Base-by-base conservation (phyloP, 2,888 invertebrate genomes). In the Strigamia maritima region DNA sequence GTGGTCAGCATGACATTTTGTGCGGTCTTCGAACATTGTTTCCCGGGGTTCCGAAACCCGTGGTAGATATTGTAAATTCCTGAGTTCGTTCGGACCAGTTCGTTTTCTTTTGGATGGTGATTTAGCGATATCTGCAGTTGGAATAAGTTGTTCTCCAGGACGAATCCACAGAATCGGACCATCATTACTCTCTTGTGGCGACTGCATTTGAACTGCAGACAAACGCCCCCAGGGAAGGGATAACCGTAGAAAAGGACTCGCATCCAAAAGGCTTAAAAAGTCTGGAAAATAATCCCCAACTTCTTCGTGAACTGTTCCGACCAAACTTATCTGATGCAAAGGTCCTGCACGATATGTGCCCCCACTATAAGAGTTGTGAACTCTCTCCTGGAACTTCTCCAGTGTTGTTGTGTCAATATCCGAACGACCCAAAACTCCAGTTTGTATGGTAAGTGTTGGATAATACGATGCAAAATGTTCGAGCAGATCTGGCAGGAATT, bases 141-240 rank as follows among this genome's bases (percentile, higher is more conserved):
- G 97, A 78, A 98, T 94, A 74, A 98, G 87, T 84, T 99, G 99
- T 85, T 99, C 99, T 0, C 99, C 99, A 0, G 98, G 98, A 82
- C 98, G 89, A 83, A 97, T 93, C 99, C 99, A 99, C 80, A 98
- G 88, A 81, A 99, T 99, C 24, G 99, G 99, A 0, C 99, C 98
- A 85, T 99, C 98, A 87, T 98, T 97, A 19, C 96, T 96, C 84
- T 95, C 93, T 81, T 92, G 92, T 0, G 96, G 94, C 4, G 88
- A 87, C 84, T 92, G 92, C 90, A 95, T 94, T 84, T 93, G 92
- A 54, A 94, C 91, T 0, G 93, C 92, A 0, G 97, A 94, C 87
- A 94, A 88, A 0, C 91, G 90, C n/a, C 98, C 98, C 98, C 98
- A 99, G 0, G 98, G 98, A 96, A 98, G 96, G 38, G 96, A 93